These are phyloP conservation scores for Calypte anna DNA, from an alignment of 2,113 vertebrate species.

Conservation along the genomic window DNA sequence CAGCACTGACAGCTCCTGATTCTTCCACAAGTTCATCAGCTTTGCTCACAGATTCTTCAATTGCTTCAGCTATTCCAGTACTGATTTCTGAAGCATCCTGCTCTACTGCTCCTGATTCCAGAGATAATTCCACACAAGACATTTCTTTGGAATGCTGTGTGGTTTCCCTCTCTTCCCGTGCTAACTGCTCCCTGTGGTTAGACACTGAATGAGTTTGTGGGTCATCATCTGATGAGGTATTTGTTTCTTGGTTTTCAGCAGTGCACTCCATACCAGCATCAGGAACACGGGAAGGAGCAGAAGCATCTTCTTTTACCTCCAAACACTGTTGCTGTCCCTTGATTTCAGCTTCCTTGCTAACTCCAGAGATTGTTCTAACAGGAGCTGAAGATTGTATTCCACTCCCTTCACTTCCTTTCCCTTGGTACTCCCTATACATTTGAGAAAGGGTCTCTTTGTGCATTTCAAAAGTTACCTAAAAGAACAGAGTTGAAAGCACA, in stretches of 20 bases:
- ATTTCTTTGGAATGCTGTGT: background rate
- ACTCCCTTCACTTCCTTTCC: constrained; percentile 72
- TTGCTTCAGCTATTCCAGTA: constrained; percentile 62
- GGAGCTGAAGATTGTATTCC: constrained; percentile 27
- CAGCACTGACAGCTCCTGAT: constrained; percentile 50
- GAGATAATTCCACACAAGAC: background rate
- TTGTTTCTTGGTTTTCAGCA: constrained; percentile 65
- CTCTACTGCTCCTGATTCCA: background rate
- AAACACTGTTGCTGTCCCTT: constrained; percentile 1
- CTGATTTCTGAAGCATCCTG: constrained; percentile 39
- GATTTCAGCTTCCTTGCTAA: constrained; percentile 71
- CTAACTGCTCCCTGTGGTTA: constrained; percentile 40
- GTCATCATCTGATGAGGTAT: constrained; percentile 64
- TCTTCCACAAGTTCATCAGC: constrained; percentile 53
- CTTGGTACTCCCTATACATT: constrained; percentile 89
- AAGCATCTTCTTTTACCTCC: constrained; percentile 52
- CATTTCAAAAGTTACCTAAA: constrained; percentile 94
- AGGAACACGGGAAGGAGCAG: background rate
- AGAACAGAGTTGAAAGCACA: constrained; percentile 7
- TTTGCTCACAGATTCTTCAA: constrained; percentile 40
- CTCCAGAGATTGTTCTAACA: constrained; percentile 80
- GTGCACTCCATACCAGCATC: constrained; percentile 31
- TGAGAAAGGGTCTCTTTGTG: constrained; percentile 91
- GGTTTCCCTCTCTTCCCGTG: background rate
- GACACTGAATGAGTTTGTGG: background rate